Base-by-base conservation (phyloP, 2,797 vertebrate genomes). In the Typhlichthys eigenmanni region DNA sequence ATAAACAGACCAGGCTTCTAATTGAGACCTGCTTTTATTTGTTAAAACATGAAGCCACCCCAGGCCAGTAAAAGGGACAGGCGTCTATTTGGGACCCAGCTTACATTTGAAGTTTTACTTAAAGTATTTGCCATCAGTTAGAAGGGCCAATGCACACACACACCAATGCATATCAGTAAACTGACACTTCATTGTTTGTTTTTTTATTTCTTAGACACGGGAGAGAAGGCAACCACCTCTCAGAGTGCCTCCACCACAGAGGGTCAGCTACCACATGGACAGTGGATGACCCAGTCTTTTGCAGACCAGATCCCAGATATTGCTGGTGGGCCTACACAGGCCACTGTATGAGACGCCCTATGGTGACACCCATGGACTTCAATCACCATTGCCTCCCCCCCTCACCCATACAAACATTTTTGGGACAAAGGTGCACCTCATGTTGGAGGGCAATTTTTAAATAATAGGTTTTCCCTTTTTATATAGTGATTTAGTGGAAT, bases 261-360 rank as follows among this genome's bases (percentile, higher is more conserved):
- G 0, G 68, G 87, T 0, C 91, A 92, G 17, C 77, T 93, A 67
- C 91, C 93, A 1, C 94, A 95, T 0, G 94, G 94, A 69, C 94
- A 95, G 57, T 97, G 96, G 96, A 93, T 95, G 93, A 87, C 85
- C 0, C 93, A 94, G 64, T 89, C 93, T 0, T 95, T 96, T 34
- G 82, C 94, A 12, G 95, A 98, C 66, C 93, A 94, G 90, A 94
- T 95, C 80, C 90, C 95, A 1, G 92, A 94, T 73, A 94, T 91
- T 57, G 82, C 89, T 7, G 86, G 88, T 0, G 83, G 72, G 62
- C 57, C 85, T 46, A 82, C 75, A 0, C 89, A 8, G 0, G 64
- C n/a, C 45, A 59, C 62, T 43, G 11, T 57, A 69, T 88, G 64
- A 76, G 60, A 64, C 43, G 47, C 62, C 47, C 71, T 48, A 47